Percentiles rank a stretch among this genome's conserved stretches.
These are phyloP conservation scores for Xyrauchen texanus DNA, from an alignment of 2,113 vertebrate species.

Conservation along the genomic window DNA sequence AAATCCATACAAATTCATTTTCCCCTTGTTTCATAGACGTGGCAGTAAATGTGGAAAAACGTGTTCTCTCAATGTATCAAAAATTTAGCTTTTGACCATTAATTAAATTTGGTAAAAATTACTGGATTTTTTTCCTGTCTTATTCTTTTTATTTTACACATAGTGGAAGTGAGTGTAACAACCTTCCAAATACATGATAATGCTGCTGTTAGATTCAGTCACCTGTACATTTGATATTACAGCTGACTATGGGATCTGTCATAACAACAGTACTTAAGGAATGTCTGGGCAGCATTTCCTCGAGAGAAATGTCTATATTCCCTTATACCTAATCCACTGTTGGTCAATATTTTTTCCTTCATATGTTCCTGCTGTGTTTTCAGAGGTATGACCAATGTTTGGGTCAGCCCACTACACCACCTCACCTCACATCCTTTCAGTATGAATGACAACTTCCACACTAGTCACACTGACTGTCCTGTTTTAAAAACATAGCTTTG, in stretches of 20 bases:
- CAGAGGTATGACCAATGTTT: background rate
- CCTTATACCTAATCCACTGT: background rate
- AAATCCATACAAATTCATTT: constrained; percentile 47
- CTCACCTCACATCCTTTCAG: background rate
- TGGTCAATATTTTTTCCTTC: background rate
- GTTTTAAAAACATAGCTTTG: constrained; percentile 10
- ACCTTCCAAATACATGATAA: constrained; percentile 3
- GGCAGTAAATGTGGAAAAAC: constrained; percentile 8
- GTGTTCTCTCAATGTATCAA: constrained; percentile 35
- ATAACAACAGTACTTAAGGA: background rate
- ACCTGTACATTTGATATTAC: constrained; percentile 5
- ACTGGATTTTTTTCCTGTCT: too few relatives aligned
- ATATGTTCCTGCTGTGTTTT: constrained; percentile 10
- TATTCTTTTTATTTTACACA: too few relatives aligned
- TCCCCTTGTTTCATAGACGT: constrained; percentile 21
- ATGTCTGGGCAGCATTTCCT: background rate
- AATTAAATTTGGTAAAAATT: background rate
- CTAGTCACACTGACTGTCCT: background rate
- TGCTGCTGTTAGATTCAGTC: background rate
- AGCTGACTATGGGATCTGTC: too few relatives aligned
- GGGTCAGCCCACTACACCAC: background rate
- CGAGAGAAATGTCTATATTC: too few relatives aligned
- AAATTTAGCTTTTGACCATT: constrained; percentile 31
- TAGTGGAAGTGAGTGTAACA: background rate
- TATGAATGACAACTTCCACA: constrained; percentile 15